Percentiles rank a stretch among this genome's conserved stretches.
phyloP scores from a whole-genome alignment of 2,888 invertebrate species.

The Clunio marinus region DNA sequence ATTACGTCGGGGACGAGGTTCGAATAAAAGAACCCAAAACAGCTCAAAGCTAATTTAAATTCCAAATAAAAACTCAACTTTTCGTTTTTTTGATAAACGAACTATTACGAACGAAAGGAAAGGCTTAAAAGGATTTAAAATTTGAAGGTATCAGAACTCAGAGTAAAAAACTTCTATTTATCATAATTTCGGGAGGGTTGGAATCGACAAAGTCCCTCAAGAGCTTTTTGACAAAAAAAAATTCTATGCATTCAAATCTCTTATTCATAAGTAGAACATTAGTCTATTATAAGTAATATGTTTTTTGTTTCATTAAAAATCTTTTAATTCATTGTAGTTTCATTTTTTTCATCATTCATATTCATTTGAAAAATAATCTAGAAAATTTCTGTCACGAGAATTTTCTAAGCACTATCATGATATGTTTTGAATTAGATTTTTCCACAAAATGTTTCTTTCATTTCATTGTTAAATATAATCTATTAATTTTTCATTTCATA shows the following conservation, averaged over 20 bases:
- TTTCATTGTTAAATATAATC: slow-evolving; percentile 28
- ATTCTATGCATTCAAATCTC: neutral
- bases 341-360: neutral
- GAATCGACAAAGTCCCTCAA: neutral
- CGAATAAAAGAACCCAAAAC: neutral
- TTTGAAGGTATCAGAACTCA: neutral
- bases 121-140: too few species aligned
- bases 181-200: neutral
- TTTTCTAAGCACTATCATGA: slow-evolving; percentile 38
- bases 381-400: slow-evolving; percentile 33
- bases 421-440: slow-evolving; percentile 34
- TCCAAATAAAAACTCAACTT: neutral
- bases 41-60: neutral
- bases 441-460: slow-evolving; percentile 11
- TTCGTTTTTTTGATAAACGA: too few species aligned
- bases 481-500: slow-evolving; percentile 19
- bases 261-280: slow-evolving; percentile 11
- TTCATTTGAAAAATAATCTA: slow-evolving; percentile 37
- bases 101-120: too few species aligned
- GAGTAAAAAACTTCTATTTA: too few species aligned
- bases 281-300: slow-evolving; percentile 14
- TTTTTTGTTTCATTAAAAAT: neutral
- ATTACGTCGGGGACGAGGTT: too few species aligned
- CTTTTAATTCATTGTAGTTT: neutral
- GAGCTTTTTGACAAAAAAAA: neutral